phyloP scores from a whole-genome alignment of 2,888 invertebrate genomes.

The Oligia latruncula region DNA sequence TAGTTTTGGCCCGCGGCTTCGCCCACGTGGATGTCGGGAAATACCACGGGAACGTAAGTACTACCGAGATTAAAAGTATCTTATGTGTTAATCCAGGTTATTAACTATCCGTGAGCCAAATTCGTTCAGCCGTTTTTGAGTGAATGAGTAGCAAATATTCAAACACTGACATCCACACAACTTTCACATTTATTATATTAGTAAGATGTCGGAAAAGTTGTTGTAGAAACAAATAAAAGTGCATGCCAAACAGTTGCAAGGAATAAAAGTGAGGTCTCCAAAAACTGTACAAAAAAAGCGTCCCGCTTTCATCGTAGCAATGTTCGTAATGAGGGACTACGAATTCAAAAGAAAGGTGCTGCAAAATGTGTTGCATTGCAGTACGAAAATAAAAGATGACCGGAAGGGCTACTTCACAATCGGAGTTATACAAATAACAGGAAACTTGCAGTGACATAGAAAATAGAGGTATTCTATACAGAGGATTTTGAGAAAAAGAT shows the following conservation, averaged over 20 bases:
- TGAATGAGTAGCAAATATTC: not conserved
- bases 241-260: not conserved
- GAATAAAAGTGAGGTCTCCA: not conserved
- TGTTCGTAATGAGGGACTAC: conserved; percentile 19
- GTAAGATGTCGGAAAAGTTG: not conserved
- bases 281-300: not conserved
- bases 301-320: conserved; percentile 6
- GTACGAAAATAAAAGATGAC: conserved; percentile 22
- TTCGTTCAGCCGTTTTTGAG: not conserved
- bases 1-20: not conserved
- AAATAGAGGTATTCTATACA: not conserved
- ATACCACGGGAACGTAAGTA: not conserved
- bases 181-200: not conserved
- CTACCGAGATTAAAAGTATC: not conserved
- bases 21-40: not conserved
- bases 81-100: not conserved
- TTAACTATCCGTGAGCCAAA: not conserved
- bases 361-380: not conserved
- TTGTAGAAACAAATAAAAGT: not conserved
- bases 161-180: not conserved
- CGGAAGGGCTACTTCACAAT: not conserved
- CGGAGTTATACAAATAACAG: not conserved
- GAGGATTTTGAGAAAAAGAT: not conserved
- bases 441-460: not conserved
- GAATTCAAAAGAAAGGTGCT: conserved; percentile 31